Base-by-base conservation (phyloP, 2,113 vertebrate genomes). In the Nothobranchius kuhntae region DNA sequence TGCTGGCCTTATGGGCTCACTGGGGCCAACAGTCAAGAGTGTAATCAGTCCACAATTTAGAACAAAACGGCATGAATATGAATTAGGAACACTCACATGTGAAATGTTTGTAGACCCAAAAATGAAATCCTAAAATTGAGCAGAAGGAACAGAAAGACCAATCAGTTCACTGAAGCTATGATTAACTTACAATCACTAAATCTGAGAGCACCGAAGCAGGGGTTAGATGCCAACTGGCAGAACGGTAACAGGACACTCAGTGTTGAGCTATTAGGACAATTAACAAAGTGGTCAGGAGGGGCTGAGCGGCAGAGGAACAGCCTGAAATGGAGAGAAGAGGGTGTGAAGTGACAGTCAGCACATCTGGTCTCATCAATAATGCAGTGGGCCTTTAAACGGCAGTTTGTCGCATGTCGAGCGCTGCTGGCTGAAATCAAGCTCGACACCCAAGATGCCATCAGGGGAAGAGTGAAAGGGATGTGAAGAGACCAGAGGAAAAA, bases 331-430 rank as follows among this genome's bases (percentile, higher is more conserved):
- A 68, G 87, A 73, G 69, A 60, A 6, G 66, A 70, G 85, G 88
- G 89, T 91, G 87, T 92, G 91, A 91, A 92, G 92, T 91, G 86
- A 91, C 90, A 90, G 89, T 93, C 91, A 92, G 91, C 91, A 92
- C 92, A 92, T 93, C 91, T 92, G 92, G 75, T 88, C 86, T 89
- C 87, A 92, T 93, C 81, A 92, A 93, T 93, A 90, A 93, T 93
- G 89, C 87, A 92, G 53, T 4, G 21, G 7, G 53, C 75, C 86
- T 92, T 92, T 92, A 93, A 93, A 93, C 82, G 87, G 89, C 91
- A 91, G 91, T 92, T 93, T 93, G 91, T 92, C 79, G 54, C 84
- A 71, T 89, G 92, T 92, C 83, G 90, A 92, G 84, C 75, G 77
- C 83, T 86, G 76, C 85, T 68, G 62, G 77, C 84, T 90, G 91